Evolutionary conservation across 2,888 invertebrate genomes (phyloP), one percentile per base, ranked within the genome.

Genomic region (Agrochola macilenta): DNA sequence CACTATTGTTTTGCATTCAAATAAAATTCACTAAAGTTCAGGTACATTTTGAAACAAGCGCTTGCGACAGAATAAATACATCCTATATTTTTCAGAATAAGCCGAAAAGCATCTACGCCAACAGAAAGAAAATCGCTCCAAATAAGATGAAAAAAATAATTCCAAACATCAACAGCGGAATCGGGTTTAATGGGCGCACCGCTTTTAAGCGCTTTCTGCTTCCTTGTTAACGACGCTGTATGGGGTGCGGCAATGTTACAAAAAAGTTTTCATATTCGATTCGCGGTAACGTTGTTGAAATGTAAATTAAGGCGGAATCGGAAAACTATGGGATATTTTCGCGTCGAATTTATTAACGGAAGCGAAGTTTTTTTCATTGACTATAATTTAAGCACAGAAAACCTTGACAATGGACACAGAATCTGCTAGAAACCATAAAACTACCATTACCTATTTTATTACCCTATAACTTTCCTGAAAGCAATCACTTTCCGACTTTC

Each of bases 151-250:
- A 64, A 58, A 57, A 58, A 35, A 39, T 58, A 39, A 82, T 69
- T 43, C 63, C 68, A 64, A 72, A 76, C 72, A 78, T 84, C 74
- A 79, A 76, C 66, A 66, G 68, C 54, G 58, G 63, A 78, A 82
- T 78, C 66, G 60, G 64, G 70, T 69, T 68, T 76, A 76, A 80
- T 72, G 78, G 76, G 57, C 64, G 69, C 76, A 17, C 26, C 57
- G 76, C 78, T 78, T 69, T 85, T 57, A 76, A 85, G 79, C 85
- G 82, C 69, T 82, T 69, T 73, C 58, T 68, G 76, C 78, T 73
- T 81, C 76, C 81, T 81, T 81, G 76, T 83, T 70, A 81, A 79
- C 85, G 52, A 57, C 12, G 64, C 60, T 74, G 73, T 80, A 72
- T 57, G 49, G 66, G n/a, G 23, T 74, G 64, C 39, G 54, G 60